Conservation (phyloP, 2,113 vertebrate species). For the Muscicapa adusta region DNA sequence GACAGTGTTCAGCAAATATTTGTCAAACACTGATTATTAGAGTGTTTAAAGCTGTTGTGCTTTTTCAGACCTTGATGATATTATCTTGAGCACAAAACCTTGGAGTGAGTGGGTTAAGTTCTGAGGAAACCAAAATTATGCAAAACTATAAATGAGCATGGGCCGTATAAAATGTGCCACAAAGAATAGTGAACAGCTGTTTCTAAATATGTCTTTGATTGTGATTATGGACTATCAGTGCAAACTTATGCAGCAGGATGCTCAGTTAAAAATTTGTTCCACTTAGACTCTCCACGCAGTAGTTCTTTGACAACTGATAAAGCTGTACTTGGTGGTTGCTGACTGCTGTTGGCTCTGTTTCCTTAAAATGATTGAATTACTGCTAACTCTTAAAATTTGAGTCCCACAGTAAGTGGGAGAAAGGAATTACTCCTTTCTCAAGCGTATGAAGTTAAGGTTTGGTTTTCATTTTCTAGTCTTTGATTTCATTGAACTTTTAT, state of each 20-base stretch:
- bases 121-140: neutral
- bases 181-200: neutral
- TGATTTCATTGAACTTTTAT: neutral
- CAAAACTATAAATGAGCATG: neutral
- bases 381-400: neutral
- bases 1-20: neutral
- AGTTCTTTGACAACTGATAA: neutral
- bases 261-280: neutral
- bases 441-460: neutral
- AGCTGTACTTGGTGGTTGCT: neutral
- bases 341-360: neutral
- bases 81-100: neutral
- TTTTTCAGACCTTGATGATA: neutral
- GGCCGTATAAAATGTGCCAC: neutral
- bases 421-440: neutral
- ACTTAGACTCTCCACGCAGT: neutral
- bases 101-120: neutral
- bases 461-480: neutral
- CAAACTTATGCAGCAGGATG: rapidly evolving
- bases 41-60: neutral
- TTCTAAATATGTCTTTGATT: neutral
- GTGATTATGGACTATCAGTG: neutral
- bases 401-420: neutral
- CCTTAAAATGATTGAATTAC: neutral
- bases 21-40: neutral